A percentile compares a stretch with the other conserved stretches of the same genome.
Conservation (phyloP, 2,888 invertebrate genomes). For the Bugulina stolonifera region DNA sequence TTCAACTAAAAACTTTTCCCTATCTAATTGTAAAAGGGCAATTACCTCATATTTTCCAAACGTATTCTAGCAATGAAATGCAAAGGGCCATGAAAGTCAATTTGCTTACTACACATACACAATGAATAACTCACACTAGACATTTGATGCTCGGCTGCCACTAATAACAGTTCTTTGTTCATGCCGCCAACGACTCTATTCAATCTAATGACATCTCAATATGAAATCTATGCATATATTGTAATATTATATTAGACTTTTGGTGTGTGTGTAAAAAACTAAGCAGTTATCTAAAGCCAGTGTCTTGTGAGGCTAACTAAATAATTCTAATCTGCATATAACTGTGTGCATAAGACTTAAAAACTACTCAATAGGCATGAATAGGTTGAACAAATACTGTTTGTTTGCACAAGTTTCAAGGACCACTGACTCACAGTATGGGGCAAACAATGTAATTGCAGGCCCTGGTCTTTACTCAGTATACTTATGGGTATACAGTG, state of each 20-base stretch:
- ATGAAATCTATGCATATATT: not conserved
- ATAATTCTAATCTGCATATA: not conserved
- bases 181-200: not conserved
- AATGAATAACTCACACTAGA: too few species aligned
- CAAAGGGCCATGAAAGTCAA: too few species aligned
- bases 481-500: too few species aligned
- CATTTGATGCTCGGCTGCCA: not conserved
- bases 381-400: slow-evolving; percentile 18
- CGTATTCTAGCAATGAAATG: too few species aligned
- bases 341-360: slow-evolving; percentile 12
- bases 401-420: not conserved
- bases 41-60: too few species aligned
- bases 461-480: too few species aligned
- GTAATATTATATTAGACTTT: not conserved
- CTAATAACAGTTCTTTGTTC: not conserved
- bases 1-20: too few species aligned
- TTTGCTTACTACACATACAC: too few species aligned
- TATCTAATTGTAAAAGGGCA: too few species aligned
- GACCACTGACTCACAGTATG: not conserved
- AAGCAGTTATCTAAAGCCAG: not conserved
- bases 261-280: not conserved
- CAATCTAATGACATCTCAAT: not conserved
- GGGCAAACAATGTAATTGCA: not conserved
- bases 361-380: slow-evolving; percentile 7
- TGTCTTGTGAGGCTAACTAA: not conserved